Evolutionary conservation across 2,888 invertebrate genomes (phyloP), one percentile per base, ranked within the genome.

Genomic region (Melanargia galathea): DNA sequence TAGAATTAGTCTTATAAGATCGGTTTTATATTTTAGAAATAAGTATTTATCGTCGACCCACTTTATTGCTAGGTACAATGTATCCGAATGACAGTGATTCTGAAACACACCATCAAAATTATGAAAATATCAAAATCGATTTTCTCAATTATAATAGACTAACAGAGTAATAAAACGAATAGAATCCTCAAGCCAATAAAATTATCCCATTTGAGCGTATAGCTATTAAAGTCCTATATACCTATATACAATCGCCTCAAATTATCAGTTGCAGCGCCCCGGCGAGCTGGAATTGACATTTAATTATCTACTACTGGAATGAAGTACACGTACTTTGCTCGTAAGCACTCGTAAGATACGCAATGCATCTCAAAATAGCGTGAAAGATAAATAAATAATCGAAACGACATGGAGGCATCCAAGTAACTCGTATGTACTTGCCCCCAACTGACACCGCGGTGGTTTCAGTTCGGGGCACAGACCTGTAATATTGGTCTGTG

Each of bases 231-330:
- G 40, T 60, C 43, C 43, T 43, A 52, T 62, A 62, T 58, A 58
- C n/a, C n/a, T 56, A 60, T 67, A 70, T 70, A 65, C 48, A 57
- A 70, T 70, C 66, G 57, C 52, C 40, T 51, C 48, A 62, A 65
- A 66, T 65, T 66, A 69, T 70, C 69, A 65, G 66, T 58, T 65
- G 63, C 58, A 51, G 64, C 57, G 56, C 54, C 60, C 62, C 55
- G 51, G 64, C 63, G 59, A 60, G 65, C 56, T 64, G 55, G 60
- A 62, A 61, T 64, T 70, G 67, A 69, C 66, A 69, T 70, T 70
- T 70, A 68, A 69, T 69, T 69, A 70, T 69, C 65, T 55, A 52
- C 51, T 57, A 61, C 64, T 60, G 57, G 64, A 62, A 62, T 57
- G 62, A 62, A 57, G 30, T 56, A 35, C 62, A 52, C 35, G 62